A percentile compares a stretch with the other conserved stretches of the same genome.
These are phyloP conservation scores for Thumatha senex DNA, from an alignment of 2,888 invertebrate genomes.

Conservation along the genomic window DNA sequence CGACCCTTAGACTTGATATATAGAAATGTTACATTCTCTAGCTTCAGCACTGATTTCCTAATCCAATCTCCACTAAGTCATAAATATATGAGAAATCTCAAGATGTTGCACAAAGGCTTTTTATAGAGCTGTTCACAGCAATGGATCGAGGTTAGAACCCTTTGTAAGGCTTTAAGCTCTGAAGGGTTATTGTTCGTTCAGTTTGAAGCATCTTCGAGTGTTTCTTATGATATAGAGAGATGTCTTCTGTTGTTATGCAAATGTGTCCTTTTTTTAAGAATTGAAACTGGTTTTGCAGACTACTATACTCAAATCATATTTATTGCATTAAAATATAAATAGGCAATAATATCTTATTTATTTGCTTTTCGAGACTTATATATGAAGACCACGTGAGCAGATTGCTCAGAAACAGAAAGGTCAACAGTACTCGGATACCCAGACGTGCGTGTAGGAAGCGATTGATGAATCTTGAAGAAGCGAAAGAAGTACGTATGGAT, in stretches of 20 bases:
- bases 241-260: slow-evolving; percentile 4
- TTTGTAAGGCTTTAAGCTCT: slow-evolving; percentile 17
- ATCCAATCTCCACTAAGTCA: background rate
- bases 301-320: too few relatives aligned
- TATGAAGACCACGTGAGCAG: too few relatives aligned
- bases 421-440: too few relatives aligned
- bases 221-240: slow-evolving; percentile 2
- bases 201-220: slow-evolving; percentile 7
- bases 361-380: too few relatives aligned
- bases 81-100: background rate
- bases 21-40: too few relatives aligned
- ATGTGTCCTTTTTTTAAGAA: background rate
- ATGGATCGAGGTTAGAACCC: slow-evolving; percentile 31
- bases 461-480: too few relatives aligned
- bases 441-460: too few relatives aligned
- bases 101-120: slow-evolving; percentile 24
- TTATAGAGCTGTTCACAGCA: slow-evolving; percentile 34
- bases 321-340: background rate
- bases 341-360: too few relatives aligned
- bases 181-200: slow-evolving; percentile 28
- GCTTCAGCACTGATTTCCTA: background rate
- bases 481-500: too few relatives aligned
- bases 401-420: too few relatives aligned
- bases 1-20: too few relatives aligned
- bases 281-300: too few relatives aligned